Base-by-base conservation (phyloP, 2,797 vertebrate genomes). In the Liparis tanakae region DNA sequence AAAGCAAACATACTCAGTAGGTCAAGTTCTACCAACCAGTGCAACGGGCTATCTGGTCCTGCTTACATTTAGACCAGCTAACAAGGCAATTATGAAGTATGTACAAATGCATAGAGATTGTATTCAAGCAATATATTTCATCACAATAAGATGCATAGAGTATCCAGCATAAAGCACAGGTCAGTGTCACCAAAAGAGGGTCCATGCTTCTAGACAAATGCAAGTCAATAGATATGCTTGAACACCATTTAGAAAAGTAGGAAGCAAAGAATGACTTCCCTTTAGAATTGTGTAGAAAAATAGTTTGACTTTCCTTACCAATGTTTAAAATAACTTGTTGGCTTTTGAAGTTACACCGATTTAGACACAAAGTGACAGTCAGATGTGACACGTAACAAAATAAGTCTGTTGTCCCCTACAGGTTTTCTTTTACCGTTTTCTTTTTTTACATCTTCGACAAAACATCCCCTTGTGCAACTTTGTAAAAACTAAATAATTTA, bases 11-110 rank as follows among this genome's bases (percentile, higher is more conserved):
- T 25, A 76, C 67, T 84, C 54, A 82, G 50, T 25, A 54, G 67
- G 67, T 85, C 57, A 67, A 65, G 59, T 84, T 81, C 75, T 78
- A 79, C 67, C 74, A 71, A 82, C 67, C 78, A 76, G 85, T 74
- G 74, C 80, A 89, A 79, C 80, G 83, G 72, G 72, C 78, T 81
- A 72, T 83, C 75, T 78, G 73, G 60, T 78, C 82, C 66, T 84
- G 67, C 39, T 63, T 77, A 78, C 59, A 59, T 81, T 79, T 84
- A 51, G 48, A 4, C 50, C 0, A 83, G 83, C 88, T 81, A 90
- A 85, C 91, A 94, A 95, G 93, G 92, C 94, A 91, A 76, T 91
- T 79, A 93, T 93, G 93, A 94, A 84, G 67, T 93, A 93, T 92
- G 71, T 92, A 95, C 92, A 94, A 92, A 94, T 94, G 91, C 93